These are phyloP conservation scores for Cacatua alba DNA, from an alignment of 2,113 vertebrate species.

Conservation along the genomic window DNA sequence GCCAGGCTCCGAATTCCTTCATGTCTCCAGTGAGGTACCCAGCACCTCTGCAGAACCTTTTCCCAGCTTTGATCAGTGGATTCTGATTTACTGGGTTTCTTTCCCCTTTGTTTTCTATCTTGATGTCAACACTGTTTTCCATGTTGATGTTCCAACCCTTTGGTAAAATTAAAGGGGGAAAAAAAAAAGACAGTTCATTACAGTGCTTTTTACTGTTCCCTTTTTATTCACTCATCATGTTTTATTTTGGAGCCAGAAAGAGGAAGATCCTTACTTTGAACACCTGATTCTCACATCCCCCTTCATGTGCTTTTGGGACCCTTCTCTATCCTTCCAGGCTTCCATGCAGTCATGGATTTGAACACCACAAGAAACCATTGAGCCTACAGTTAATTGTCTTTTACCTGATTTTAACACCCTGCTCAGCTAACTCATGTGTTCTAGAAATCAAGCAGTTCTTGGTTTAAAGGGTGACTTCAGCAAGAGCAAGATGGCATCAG, in stretches of 20 bases:
- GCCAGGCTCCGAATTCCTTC: slow-evolving; percentile 73
- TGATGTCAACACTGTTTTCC: slow-evolving; percentile 67
- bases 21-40: slow-evolving; percentile 74
- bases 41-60: slow-evolving; percentile 56
- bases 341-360: not conserved
- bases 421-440: not conserved
- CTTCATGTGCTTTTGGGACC: not conserved
- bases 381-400: not conserved
- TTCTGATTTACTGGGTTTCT: slow-evolving; percentile 28
- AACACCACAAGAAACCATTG: not conserved
- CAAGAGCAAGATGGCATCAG: not conserved
- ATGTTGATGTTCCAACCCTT: slow-evolving; percentile 37
- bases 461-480: not conserved
- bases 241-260: not conserved
- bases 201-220: not conserved
- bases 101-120: slow-evolving; percentile 16
- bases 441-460: not conserved
- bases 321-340: not conserved
- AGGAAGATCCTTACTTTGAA: not conserved
- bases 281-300: not conserved
- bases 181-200: not conserved
- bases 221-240: not conserved
- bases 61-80: slow-evolving; percentile 8
- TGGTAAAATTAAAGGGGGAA: not conserved
- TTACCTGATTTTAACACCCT: not conserved